Base-by-base conservation (phyloP, 1,140 invertebrate species). In the Drosophila navojoa region DNA sequence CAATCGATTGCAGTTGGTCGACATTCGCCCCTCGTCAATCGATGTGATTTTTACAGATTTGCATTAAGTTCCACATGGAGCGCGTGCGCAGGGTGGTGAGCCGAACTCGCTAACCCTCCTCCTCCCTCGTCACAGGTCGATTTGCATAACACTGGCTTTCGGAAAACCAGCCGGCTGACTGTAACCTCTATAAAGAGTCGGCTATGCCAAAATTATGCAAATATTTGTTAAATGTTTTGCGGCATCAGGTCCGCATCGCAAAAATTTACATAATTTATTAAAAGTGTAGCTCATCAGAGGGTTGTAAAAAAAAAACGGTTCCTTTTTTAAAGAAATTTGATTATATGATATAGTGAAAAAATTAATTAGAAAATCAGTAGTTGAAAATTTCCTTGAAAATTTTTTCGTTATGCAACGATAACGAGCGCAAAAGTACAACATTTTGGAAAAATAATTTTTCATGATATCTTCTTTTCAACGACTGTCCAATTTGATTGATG, bases 181-280 rank as follows among this genome's bases (percentile, higher is more conserved):
- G 42, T n/a, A 62, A 59, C 63, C 61, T 58, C 62, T 15, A 44
- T 62, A 52, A 61, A 64, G 81, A 86, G 81, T 87, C 68, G 71
- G 73, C 81, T 78, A 76, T 89, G 87, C 87, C 74, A 90, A 90
- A 90, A 79, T 90, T 84, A 89, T 90, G 89, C 80, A 84, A 91
- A 90, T 87, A 87, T 78, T 87, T 76, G 69, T 79, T 89, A 77
- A 86, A 86, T 86, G 82, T 76, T 87, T 86, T 79, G 73, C 25
- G 68, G 76, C 62, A 82, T 87, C 82, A 76, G 76, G 78, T 86
- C 58, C 58, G 50, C 52, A 59, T 78, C 71, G 64, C 62, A 38
- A 42, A 81, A 87, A 86, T 86, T 82, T 52, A 71, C 84, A 86
- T 86, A 89, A 79, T 89, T 87, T 74, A 77, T 79, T 79, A 55